Conservation (phyloP, 2,888 invertebrate genomes). For the Catocala nupta region DNA sequence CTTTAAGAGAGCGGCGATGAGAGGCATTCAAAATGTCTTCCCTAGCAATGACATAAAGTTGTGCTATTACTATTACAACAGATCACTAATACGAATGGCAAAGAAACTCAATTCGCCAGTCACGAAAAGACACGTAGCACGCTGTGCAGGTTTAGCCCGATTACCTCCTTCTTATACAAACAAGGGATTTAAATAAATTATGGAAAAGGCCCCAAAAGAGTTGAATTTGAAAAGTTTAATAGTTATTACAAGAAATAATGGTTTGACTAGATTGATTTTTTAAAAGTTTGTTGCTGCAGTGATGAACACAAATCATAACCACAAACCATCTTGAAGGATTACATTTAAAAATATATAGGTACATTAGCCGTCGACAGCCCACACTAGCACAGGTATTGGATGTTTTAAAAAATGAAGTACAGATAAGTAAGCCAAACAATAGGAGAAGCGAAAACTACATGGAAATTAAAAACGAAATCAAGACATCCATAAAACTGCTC, state of each 20-base stretch:
- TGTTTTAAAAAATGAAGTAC: conserved; percentile 2
- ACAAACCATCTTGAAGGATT: conserved; percentile 3
- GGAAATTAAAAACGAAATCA: neutral
- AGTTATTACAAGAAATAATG: neutral
- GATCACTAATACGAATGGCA: too few relatives aligned
- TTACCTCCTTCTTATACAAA: neutral
- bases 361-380: neutral
- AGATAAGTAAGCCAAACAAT: neutral
- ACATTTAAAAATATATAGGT: conserved; percentile 4
- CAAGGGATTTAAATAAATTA: neutral
- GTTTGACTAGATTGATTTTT: neutral
- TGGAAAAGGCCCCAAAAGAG: neutral
- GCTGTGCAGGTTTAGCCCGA: neutral
- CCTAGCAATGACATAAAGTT: too few relatives aligned
- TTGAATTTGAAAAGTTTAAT: neutral
- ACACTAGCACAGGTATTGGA: neutral
- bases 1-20: too few relatives aligned
- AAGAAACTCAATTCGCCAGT: too few relatives aligned
- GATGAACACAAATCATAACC: neutral
- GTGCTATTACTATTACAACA: too few relatives aligned
- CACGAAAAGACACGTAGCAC: neutral
- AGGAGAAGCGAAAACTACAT: neutral
- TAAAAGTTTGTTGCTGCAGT: neutral
- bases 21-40: too few relatives aligned
- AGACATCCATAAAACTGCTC: neutral